Evolutionary conservation across 2,797 vertebrate genomes (phyloP), one percentile per base, ranked within the genome.

Genomic region (Chrosomus eos): DNA sequence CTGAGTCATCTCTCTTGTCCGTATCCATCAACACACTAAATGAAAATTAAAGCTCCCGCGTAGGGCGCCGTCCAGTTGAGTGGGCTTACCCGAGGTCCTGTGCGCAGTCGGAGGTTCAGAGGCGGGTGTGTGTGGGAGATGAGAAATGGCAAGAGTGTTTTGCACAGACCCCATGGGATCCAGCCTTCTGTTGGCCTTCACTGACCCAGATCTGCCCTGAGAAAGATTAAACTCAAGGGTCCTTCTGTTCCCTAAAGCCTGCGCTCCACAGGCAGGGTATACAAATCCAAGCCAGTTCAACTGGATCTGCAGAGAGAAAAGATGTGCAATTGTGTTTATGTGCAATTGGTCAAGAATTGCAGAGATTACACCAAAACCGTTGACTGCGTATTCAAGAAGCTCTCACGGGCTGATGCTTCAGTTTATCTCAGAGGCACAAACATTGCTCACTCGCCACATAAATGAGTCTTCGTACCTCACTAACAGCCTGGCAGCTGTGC

Each of bases 151-250:
- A 33, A 45, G 66, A 60, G 82, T 70, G 89, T 70, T 84, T 79
- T 75, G 51, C 77, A 62, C 40, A 53, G 81, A 72, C 51, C 90
- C 84, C 80, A 48, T 85, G 85, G 86, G 89, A 90, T 55, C 70
- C 74, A 77, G 80, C 83, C 84, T 82, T 82, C 83, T 87, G 82
- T 77, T 70, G 80, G 72, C 78, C 80, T 68, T 82, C 81, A 23
- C 60, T 88, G 89, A 91, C 87, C 88, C 87, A 88, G 77, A 89
- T 89, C 85, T 86, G 82, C 81, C 82, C 84, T n/a, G 64, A 83
- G 81, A 62, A 78, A 88, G 86, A 91, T 88, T 90, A 87, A 81
- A 86, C 85, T 82, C 33, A 53, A 83, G 88, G 75, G 68, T 75
- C 82, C 72, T 82, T 89, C 81, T 85, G 77, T 80, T 36, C 81